phyloP scores from a whole-genome alignment of 2,888 invertebrate species.

The Neoitamus cyanurus region DNA sequence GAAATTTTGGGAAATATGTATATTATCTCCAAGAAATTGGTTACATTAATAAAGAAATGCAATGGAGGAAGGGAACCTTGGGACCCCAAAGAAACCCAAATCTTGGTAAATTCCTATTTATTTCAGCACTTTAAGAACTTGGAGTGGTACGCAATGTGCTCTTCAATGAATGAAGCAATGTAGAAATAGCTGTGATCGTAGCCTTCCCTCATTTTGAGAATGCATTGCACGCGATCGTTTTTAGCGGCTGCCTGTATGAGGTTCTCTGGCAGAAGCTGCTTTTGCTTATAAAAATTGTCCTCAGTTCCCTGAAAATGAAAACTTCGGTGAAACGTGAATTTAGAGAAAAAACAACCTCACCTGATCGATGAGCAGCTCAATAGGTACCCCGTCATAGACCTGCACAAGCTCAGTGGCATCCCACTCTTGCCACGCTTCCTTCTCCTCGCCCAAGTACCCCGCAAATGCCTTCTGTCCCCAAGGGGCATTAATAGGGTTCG shows the following conservation, averaged over 20 bases:
- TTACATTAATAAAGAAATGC: neutral
- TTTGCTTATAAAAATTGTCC: conserved; percentile 81
- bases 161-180: conserved; percentile 89
- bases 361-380: conserved; percentile 82
- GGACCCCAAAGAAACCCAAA: neutral
- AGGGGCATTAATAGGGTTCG: conserved; percentile 81
- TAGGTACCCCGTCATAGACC: conserved; percentile 82
- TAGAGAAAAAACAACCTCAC: conserved; percentile 13
- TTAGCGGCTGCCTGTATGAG: conserved; percentile 68
- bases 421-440: conserved; percentile 78
- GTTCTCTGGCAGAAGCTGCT: conserved; percentile 86
- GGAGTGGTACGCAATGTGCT: conserved; percentile 92
- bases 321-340: neutral
- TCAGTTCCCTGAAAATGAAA: conserved; percentile 74
- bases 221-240: conserved; percentile 76
- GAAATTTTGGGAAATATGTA: neutral
- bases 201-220: conserved; percentile 79
- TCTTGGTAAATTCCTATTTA: neutral
- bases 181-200: conserved; percentile 98
- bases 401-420: conserved; percentile 86
- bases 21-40: neutral
- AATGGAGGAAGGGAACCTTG: neutral
- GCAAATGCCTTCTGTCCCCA: conserved; percentile 88
- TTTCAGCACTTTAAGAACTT: conserved; percentile 72
- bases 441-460: conserved; percentile 78